Percentiles rank a stretch among this genome's conserved stretches.
Conservation (phyloP, 2,888 invertebrate species). For the Deroplatys truncata region DNA sequence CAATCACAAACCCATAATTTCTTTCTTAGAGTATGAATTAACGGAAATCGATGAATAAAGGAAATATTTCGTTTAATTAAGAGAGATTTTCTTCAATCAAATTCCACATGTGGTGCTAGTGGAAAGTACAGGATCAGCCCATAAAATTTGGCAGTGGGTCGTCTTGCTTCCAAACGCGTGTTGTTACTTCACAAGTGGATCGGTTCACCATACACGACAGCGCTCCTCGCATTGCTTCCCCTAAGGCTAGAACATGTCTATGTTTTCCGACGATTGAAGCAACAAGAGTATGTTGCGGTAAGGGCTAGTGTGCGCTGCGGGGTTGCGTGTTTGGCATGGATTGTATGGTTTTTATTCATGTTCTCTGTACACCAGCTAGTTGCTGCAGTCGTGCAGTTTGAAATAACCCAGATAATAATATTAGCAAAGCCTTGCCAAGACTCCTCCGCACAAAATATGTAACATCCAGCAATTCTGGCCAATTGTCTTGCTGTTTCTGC, state of each 20-base stretch:
- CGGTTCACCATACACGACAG: too few relatives aligned
- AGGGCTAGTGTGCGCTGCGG: not conserved
- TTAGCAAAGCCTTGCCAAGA: not conserved
- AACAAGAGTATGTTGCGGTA: not conserved
- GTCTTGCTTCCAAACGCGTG: too few relatives aligned
- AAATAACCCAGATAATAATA: not conserved
- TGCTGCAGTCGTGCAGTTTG: not conserved
- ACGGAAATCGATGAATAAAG: too few relatives aligned
- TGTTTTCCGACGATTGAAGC: too few relatives aligned
- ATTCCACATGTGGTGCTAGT: too few relatives aligned
- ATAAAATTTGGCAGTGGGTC: too few relatives aligned
- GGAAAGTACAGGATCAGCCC: too few relatives aligned
- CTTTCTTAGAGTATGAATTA: too few relatives aligned
- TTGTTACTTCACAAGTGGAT: too few relatives aligned
- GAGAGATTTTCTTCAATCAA: too few relatives aligned
- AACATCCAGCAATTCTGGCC: not conserved
- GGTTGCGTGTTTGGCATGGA: not conserved
- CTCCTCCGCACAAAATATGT: not conserved
- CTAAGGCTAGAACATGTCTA: not conserved
- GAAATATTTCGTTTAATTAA: too few relatives aligned
- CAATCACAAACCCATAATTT: too few relatives aligned
- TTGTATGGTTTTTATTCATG: not conserved
- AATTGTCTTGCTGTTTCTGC: not conserved
- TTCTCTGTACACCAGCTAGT: not conserved
- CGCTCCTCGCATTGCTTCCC: not conserved